Evolutionary conservation across 2,113 vertebrate genomes (phyloP), one percentile per base, ranked within the genome.

Genomic region (Polypterus bichir): DNA sequence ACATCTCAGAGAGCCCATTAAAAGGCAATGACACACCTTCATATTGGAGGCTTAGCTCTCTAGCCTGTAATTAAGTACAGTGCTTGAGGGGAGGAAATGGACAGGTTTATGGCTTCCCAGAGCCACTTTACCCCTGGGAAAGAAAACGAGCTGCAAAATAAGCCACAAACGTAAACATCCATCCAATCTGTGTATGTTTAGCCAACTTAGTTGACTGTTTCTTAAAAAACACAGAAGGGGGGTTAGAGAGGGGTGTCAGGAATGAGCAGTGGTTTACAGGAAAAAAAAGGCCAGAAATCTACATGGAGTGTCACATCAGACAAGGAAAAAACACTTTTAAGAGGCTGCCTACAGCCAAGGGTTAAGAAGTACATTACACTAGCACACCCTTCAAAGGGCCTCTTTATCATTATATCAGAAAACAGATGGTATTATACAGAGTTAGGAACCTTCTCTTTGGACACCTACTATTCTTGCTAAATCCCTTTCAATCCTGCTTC

Each of bases 361-460:
- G 65, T 68, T 73, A 77, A 74, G 73, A 72, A 76, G 66, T 64
- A 48, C 59, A 65, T 59, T 68, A 65, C 74, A 76, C 71, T 69
- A 57, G 55, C 64, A 64, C 60, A 66, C 71, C 73, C 81, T 84
- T 86, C 83, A 87, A 89, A 89, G 81, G 74, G 68, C 48, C 65
- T 65, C 64, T 75, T 72, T 78, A 83, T 81, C 74, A 47, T 73
- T 66, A 71, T 71, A 86, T 78, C 77, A 74, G 71, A 61, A 73
- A 82, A 68, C 55, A 75, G 74, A 79, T 63, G 58, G 62, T 73
- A 83, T 83, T 74, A 79, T 73, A 79, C 76, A 71, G 61, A 65
- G 68, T 64, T 68, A 64, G 66, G 69, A 79, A 66, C 69, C 57
- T 59, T 59, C 69, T 62, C 67, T 63, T 64, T 48, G 66, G 64